Conservation (phyloP, 2,113 vertebrate genomes). For the Passer montanus region DNA sequence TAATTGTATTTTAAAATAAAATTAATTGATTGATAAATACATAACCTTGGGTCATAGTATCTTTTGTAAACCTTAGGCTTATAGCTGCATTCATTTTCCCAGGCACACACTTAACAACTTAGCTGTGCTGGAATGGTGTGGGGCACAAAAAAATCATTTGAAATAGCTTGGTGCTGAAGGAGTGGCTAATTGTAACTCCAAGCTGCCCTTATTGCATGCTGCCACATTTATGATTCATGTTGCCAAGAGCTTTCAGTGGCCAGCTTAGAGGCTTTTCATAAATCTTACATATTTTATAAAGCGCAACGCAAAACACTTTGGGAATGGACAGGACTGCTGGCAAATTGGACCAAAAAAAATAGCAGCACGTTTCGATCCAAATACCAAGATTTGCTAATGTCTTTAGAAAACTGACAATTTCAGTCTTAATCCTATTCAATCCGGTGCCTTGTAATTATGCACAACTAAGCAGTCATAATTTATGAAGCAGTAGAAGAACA, state of each 20-base stretch:
- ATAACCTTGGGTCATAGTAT: fast-evolving
- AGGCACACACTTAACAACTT: background rate
- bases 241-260: background rate
- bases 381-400: background rate
- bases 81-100: background rate
- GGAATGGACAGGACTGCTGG: background rate
- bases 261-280: background rate
- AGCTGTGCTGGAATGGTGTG: background rate
- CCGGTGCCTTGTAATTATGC: conserved; percentile 31
- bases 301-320: background rate
- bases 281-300: conserved; percentile 6
- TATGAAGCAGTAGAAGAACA: conserved; percentile 18
- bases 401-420: conserved; percentile 37
- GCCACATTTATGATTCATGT: background rate
- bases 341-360: background rate
- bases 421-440: conserved; percentile 37
- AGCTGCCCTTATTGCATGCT: background rate
- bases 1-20: background rate
- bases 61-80: background rate
- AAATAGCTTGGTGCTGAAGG: background rate
- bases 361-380: background rate
- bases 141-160: background rate
- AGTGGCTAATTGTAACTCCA: background rate
- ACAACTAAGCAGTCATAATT: conserved; percentile 38
- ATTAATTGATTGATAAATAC: background rate